phyloP scores from a whole-genome alignment of 2,888 invertebrate species.

The Pseudolycoriella hygida region DNA sequence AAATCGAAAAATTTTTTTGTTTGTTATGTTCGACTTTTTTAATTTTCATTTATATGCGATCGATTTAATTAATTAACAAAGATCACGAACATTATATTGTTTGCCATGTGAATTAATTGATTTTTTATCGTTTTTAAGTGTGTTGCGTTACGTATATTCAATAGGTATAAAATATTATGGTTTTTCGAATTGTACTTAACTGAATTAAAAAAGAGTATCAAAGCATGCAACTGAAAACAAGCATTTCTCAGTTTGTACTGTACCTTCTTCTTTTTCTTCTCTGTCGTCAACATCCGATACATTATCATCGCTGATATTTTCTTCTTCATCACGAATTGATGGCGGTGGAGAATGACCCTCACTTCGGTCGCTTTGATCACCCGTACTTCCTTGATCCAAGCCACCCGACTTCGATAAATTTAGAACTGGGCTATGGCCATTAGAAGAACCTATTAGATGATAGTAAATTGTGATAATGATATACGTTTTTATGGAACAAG shows the following conservation, averaged over 20 bases:
- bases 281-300: conserved; percentile 74
- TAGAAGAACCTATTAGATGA: conserved; percentile 56
- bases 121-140: too few species aligned
- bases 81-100: conserved; percentile 1
- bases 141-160: too few species aligned
- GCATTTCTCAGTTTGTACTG: too few species aligned
- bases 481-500: too few species aligned
- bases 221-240: too few species aligned
- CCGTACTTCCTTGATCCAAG: conserved; percentile 43
- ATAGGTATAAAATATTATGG: too few species aligned
- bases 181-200: too few species aligned
- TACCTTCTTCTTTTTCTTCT: conserved; percentile 71
- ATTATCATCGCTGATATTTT: conserved; percentile 66
- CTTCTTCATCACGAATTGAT: conserved; percentile 55
- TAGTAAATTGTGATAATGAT: too few species aligned
- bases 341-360: conserved; percentile 38
- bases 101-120: not conserved
- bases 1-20: not conserved
- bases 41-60: not conserved
- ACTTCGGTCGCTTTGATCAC: conserved; percentile 41
- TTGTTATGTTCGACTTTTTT: not conserved
- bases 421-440: conserved; percentile 79
- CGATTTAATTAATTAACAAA: conserved; percentile 2
- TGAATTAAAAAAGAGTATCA: too few species aligned
- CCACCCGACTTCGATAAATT: conserved; percentile 79